Evolutionary conservation across 53 echinoderm and acorn worm species (phyloP).

Genomic region (Pentamera pediparva): DNA sequence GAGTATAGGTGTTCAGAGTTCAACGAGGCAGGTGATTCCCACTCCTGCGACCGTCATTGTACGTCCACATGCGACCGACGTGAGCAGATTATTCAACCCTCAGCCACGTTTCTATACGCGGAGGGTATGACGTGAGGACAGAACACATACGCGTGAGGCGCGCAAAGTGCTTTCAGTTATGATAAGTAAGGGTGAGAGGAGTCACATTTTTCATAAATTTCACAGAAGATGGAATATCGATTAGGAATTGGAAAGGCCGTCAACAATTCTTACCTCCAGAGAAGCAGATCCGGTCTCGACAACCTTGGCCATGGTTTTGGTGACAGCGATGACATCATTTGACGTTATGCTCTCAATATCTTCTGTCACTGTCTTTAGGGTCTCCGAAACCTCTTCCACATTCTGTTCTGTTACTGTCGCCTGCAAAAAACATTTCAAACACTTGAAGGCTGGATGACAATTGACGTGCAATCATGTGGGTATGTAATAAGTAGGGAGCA

Average conservation of each 20-base stretch:
- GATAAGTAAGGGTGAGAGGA: too few species aligned
- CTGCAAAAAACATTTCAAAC: neutral
- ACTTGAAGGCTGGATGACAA: neutral
- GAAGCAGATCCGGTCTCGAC: constrained; percentile 21
- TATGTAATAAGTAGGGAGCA: neutral
- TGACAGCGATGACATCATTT: constrained; percentile 23
- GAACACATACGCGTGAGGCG: too few species aligned
- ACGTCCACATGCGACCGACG: neutral
- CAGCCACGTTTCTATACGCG: too few species aligned
- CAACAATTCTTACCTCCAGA: neutral
- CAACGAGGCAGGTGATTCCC: too few species aligned
- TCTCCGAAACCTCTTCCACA: constrained; percentile 43
- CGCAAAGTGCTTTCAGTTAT: too few species aligned
- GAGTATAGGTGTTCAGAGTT: too few species aligned
- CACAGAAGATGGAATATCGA: neutral
- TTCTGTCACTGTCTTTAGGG: constrained; percentile 35
- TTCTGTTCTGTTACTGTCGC: constrained; percentile 42
- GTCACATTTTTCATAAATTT: too few species aligned
- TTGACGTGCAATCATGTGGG: neutral
- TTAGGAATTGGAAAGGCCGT: neutral
- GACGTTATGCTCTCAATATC: constrained; percentile 19
- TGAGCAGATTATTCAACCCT: too few species aligned
- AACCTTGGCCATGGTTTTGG: constrained; percentile 40
- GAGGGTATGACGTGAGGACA: too few species aligned
- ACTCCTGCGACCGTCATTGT: neutral